Percentiles rank a stretch among this genome's conserved stretches.
These are phyloP conservation scores for Cryptus armator DNA, from an alignment of 2,888 invertebrate species.

Conservation along the genomic window DNA sequence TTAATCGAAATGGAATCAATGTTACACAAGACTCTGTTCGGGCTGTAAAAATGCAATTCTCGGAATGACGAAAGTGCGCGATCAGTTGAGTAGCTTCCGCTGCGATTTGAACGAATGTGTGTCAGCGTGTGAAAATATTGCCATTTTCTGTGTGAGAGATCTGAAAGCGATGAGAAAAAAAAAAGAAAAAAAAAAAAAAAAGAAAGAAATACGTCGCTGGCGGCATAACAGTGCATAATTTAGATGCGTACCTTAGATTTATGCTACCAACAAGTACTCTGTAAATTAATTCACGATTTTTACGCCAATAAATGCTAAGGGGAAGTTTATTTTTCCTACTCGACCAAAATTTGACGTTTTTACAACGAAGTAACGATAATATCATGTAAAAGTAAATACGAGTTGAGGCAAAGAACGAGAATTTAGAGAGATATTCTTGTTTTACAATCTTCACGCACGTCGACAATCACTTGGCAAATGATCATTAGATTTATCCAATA, in stretches of 20 bases:
- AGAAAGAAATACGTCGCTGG: background rate
- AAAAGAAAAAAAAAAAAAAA: background rate
- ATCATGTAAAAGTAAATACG: background rate
- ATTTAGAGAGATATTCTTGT: background rate
- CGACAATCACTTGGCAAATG: background rate
- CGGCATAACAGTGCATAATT: conserved; percentile 42
- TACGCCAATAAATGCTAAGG: conserved; percentile 74
- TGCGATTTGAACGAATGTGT: background rate
- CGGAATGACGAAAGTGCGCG: background rate
- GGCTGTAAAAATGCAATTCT: background rate
- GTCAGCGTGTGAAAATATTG: conserved; percentile 16
- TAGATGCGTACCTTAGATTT: conserved; percentile 42
- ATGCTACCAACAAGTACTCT: conserved; percentile 62
- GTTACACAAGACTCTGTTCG: background rate
- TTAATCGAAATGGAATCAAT: background rate
- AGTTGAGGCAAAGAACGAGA: no score
- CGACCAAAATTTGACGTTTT: conserved; percentile 53
- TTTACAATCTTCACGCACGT: background rate
- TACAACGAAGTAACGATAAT: background rate
- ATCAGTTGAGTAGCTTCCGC: background rate
- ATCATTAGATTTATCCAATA: conserved; percentile 6
- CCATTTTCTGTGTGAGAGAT: conserved; percentile 1
- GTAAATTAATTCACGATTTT: conserved; percentile 74
- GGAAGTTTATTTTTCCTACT: conserved; percentile 74
- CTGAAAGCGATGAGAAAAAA: conserved; percentile 16